Percentiles rank a stretch among this genome's conserved stretches.
These are phyloP conservation scores for Heliconius hortense DNA, from an alignment of 2,888 invertebrate genomes.

Conservation along the genomic window DNA sequence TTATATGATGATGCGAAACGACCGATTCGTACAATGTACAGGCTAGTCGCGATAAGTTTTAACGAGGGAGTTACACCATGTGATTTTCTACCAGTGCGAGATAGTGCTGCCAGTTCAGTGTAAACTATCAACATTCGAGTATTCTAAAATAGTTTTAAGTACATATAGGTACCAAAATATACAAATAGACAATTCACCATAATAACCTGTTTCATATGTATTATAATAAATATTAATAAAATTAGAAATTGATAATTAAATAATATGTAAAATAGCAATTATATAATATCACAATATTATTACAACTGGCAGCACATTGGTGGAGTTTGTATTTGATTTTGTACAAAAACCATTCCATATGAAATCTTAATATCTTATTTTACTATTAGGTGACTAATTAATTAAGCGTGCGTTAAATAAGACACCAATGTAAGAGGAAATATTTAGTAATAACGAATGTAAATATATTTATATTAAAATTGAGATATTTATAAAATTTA, in stretches of 20 bases:
- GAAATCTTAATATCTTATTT: conserved; percentile 74
- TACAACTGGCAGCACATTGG: conserved; percentile 38
- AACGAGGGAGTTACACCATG: conserved; percentile 58
- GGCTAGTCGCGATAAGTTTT: conserved; percentile 69
- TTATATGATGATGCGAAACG: conserved; percentile 47
- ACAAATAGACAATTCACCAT: conserved; percentile 12
- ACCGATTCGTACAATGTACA: conserved; percentile 69
- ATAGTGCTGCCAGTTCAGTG: conserved; percentile 14
- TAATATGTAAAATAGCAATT: conserved; percentile 13
- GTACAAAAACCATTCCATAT: conserved; percentile 81
- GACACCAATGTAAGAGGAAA: conserved; percentile 79
- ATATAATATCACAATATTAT: not conserved
- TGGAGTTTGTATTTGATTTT: conserved; percentile 76
- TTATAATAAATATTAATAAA: conserved; percentile 9
- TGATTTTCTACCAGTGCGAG: conserved; percentile 71
- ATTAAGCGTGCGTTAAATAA: conserved; percentile 79
- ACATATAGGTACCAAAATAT: conserved; percentile 16
- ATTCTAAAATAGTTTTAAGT: conserved; percentile 16
- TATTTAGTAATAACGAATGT: conserved; percentile 75
- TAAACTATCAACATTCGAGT: conserved; percentile 4
- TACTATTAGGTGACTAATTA: conserved; percentile 71
- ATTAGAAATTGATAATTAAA: conserved; percentile 14
- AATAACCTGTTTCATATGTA: conserved; percentile 16
- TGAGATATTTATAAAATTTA: conserved; percentile 81
- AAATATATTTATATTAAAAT: conserved; percentile 81